phyloP scores from a whole-genome alignment of 37 sponge, comb jelly and placozoan species.

The Agelas oroides region DNA sequence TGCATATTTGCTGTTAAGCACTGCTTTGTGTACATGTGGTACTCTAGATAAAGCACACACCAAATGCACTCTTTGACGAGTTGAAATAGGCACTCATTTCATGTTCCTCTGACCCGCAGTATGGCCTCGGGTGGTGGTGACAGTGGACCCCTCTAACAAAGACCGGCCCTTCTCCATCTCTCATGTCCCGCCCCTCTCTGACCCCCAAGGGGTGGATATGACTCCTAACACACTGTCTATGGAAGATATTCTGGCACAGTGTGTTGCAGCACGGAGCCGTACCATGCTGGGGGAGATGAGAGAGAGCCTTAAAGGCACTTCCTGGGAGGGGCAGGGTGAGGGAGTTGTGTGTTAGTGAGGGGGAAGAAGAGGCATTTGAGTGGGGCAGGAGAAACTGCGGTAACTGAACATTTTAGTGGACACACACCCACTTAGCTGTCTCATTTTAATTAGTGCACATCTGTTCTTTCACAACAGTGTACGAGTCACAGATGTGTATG shows the following conservation, averaged over 20 bases:
- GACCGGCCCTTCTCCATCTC: slow-evolving; percentile 23
- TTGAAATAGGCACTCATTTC: too few relatives aligned
- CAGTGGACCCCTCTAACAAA: slow-evolving; percentile 23
- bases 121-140: slow-evolving; percentile 31
- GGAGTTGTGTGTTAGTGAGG: neutral
- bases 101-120: too few relatives aligned
- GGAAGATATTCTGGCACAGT: slow-evolving; percentile 45
- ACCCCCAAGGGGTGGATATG: neutral
- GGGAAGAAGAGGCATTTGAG: too few relatives aligned
- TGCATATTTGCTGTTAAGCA: too few relatives aligned
- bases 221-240: slow-evolving; percentile 30
- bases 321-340: slow-evolving; percentile 56
- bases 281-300: slow-evolving; percentile 7
- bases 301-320: slow-evolving; percentile 26
- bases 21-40: too few relatives aligned
- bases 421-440: too few relatives aligned
- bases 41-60: too few relatives aligned
- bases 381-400: too few relatives aligned
- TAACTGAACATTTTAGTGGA: neutral
- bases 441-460: too few relatives aligned
- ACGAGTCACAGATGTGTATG: neutral
- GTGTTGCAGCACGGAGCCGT: slow-evolving; percentile 31
- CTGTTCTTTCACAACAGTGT: neutral
- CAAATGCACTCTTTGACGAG: too few relatives aligned
- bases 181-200: slow-evolving; percentile 57